Base-by-base conservation (phyloP, 2,113 vertebrate species). In the Dolichallabes microphthalmus region DNA sequence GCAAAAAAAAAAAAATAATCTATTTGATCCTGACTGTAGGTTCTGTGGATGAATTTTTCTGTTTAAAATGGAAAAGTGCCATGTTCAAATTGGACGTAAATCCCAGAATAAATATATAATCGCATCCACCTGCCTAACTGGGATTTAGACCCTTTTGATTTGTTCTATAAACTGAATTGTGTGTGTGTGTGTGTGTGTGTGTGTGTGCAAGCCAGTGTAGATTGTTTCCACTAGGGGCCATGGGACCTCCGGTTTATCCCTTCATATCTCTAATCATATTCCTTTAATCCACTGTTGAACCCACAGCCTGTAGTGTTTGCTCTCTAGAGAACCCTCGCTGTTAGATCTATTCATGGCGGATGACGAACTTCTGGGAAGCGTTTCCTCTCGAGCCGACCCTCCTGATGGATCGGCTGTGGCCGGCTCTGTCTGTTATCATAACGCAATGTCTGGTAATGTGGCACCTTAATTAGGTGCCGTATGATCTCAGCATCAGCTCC, bases 311-410 rank as follows among this genome's bases (percentile, higher is more conserved):
- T 64, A 68, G 83, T 7, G 61, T 32, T 85, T 61, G 53, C 55
- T 68, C 86, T 58, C 52, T 69, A 55, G 84, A 63, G 58, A 78
- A 45, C n/a, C 53, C 78, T 61, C 64, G 50, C 57, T n/a, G 80
- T 85, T 84, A 82, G 52, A 75, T 83, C 85, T 86, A 84, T 86
- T 88, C 61, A 14, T 71, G 63, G 82, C 9, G 25, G 71, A 74
- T 86, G 71, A 88, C 87, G 50, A 66, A 83, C 80, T 85, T 60
- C 53, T 30, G 27, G 79, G 57, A 86, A 86, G 63, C 68, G 13
- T 83, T 86, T 76, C 71, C 68, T 76, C 66, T 45, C 68, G 35
- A 80, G 52, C 27, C 12, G 61, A 79, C 76, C 79, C 52, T 87
- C 83, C 57, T 71, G 74, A 79, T 63, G 64, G 61, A 68, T 69